Percentiles rank a stretch among this genome's conserved stretches.
Conservation (phyloP, 2,888 invertebrate genomes). For the Brassicogethes aeneus region DNA sequence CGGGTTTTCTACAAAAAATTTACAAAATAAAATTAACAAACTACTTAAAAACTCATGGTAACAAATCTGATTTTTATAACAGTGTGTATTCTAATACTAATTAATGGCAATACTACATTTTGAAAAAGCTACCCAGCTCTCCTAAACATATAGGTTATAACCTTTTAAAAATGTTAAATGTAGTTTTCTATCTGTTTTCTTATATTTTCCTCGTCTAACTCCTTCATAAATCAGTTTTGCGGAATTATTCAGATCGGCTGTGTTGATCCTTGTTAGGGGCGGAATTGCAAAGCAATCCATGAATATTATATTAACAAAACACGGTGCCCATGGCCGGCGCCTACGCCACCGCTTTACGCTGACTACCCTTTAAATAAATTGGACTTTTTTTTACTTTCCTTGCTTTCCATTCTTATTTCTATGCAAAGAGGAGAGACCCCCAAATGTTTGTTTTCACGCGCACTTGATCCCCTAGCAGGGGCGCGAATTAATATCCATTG, state of each 20-base stretch:
- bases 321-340: conserved; percentile 3
- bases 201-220: too few relatives aligned
- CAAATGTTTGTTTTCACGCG: conserved; percentile 3
- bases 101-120: too few relatives aligned
- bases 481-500: neutral
- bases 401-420: neutral
- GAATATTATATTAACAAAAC: conserved; percentile 23
- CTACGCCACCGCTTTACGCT: conserved; percentile 8
- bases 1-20: too few relatives aligned
- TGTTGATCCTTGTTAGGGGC: neutral
- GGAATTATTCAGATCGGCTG: neutral
- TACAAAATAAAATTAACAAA: too few relatives aligned
- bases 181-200: too few relatives aligned
- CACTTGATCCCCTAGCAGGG: neutral
- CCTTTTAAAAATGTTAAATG: too few relatives aligned
- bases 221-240: too few relatives aligned
- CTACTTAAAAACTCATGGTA: too few relatives aligned
- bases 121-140: too few relatives aligned
- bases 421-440: neutral
- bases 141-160: too few relatives aligned
- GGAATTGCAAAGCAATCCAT: conserved; percentile 16
- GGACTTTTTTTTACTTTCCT: conserved; percentile 8
- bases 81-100: too few relatives aligned
- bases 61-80: too few relatives aligned
- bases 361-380: conserved; percentile 17